These are phyloP conservation scores for Cettia cetti DNA, from an alignment of 2,113 vertebrate genomes.

Conservation along the genomic window DNA sequence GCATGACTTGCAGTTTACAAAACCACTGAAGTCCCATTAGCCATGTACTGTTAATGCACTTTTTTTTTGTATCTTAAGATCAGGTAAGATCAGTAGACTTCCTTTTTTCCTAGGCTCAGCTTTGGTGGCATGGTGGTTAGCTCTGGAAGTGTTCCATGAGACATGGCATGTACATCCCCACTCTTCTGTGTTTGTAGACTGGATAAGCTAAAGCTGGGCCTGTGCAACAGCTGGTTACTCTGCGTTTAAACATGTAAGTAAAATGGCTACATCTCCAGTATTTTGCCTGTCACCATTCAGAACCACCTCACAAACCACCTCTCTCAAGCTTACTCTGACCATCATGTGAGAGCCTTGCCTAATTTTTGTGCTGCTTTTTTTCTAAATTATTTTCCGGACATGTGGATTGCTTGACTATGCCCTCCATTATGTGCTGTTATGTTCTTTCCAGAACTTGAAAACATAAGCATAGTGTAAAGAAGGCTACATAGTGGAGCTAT, in stretches of 20 bases:
- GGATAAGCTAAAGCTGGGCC: neutral
- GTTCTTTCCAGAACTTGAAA: neutral
- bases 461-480: neutral
- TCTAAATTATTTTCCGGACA: neutral
- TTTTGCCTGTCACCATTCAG: neutral
- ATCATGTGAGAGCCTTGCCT: neutral
- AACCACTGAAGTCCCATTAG: neutral
- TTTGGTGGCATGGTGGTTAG: neutral
- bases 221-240: neutral
- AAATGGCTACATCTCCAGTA: neutral
- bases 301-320: neutral
- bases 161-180: rapidly evolving
- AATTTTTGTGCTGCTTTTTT: neutral
- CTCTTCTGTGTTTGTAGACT: neutral
- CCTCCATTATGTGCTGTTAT: neutral
- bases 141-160: neutral
- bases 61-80: neutral
- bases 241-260: neutral
- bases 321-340: neutral
- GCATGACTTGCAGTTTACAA: neutral
- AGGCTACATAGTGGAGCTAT: neutral
- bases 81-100: neutral
- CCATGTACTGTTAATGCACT: neutral
- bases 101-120: neutral
- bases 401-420: neutral